Evolutionary conservation across 1,140 invertebrate species (phyloP), one percentile per base, ranked within the genome.

Genomic region (Philotrypesis tridentata): DNA sequence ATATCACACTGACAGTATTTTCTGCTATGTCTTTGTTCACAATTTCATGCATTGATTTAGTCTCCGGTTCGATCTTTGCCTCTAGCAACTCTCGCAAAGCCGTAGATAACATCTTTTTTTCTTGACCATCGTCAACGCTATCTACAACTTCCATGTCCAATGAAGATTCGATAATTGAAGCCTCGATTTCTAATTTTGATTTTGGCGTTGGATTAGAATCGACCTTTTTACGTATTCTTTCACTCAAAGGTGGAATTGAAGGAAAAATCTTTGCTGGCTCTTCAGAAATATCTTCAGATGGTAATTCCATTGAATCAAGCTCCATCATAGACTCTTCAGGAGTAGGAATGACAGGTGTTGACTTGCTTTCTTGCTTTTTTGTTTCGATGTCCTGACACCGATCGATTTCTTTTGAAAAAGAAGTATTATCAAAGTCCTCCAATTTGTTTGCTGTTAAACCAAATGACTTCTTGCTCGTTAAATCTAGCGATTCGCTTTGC

Each of bases 111-210:
- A 88, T 87, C 17, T 86, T 88, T n/a, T 92, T 90, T 12, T 90
- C 80, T 33, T 89, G 87, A 0, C 83, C 83, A 31, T 85, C 87
- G 29, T 87, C 82, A 0, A 80, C 80, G 6, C 82, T 84, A 0
- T 87, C 85, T 0, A 76, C 82, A 0, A 85, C 82, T 27, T 90
- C 88, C 33, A 91, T 79, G 17, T 87, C 86, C 2, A 92, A 89
- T 5, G 90, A 88, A 0, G 90, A 91, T 63, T 92, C 90, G 6
- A 92, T 91, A n/a, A 90, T 91, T 1, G 89, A 87, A 0, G 90
- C 88, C 37, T 92, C 90, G 63, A 91, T 90, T 23, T 89, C 88
- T 12, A 92, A n/a, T 11, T 86, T 86, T 0, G 87, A 88, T 74
- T 88, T 90, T 7, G 84, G 23, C 0, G 79, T 7, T 0, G 75